These are phyloP conservation scores for Valencia hispanica DNA, from an alignment of 2,797 vertebrate genomes.

Conservation along the genomic window DNA sequence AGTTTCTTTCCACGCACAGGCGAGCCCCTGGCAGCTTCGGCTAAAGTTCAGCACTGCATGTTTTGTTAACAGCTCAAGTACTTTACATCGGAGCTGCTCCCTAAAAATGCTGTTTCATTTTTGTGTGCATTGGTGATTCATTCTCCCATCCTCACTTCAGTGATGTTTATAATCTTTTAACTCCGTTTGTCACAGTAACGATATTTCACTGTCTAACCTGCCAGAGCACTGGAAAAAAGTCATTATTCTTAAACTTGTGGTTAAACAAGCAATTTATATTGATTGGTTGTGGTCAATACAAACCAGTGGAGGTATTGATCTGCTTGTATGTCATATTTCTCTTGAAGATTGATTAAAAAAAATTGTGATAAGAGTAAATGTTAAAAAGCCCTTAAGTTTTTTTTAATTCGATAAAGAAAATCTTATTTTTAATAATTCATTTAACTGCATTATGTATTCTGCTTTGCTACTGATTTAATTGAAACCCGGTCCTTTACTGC, in stretches of 20 bases:
- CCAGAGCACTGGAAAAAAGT: conserved; percentile 55
- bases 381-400: conserved; percentile 15
- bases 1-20: conserved; percentile 1
- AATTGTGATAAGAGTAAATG: conserved; percentile 33
- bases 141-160: conserved; percentile 42
- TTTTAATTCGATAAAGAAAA: conserved; percentile 31
- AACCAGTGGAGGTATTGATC: conserved; percentile 69
- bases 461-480: not conserved
- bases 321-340: conserved; percentile 58
- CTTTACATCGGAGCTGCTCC: conserved; percentile 10
- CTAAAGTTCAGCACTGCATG: conserved; percentile 27
- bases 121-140: conserved; percentile 22
- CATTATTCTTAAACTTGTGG: conserved; percentile 69
- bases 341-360: conserved; percentile 32
- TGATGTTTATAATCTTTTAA: conserved; percentile 54
- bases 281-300: conserved; percentile 71
- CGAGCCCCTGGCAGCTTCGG: not conserved
- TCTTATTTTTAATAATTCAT: conserved; percentile 35
- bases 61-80: conserved; percentile 35
- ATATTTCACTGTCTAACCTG: conserved; percentile 59
- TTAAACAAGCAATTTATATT: conserved; percentile 72
- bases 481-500: conserved; percentile 62
- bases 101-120: conserved; percentile 12
- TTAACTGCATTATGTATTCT: conserved; percentile 27
- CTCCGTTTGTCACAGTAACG: conserved; percentile 58